Evolutionary conservation across 2,888 invertebrate species (phyloP), one percentile per base, ranked within the genome.

Genomic region (Hofmannophila pseudospretella): DNA sequence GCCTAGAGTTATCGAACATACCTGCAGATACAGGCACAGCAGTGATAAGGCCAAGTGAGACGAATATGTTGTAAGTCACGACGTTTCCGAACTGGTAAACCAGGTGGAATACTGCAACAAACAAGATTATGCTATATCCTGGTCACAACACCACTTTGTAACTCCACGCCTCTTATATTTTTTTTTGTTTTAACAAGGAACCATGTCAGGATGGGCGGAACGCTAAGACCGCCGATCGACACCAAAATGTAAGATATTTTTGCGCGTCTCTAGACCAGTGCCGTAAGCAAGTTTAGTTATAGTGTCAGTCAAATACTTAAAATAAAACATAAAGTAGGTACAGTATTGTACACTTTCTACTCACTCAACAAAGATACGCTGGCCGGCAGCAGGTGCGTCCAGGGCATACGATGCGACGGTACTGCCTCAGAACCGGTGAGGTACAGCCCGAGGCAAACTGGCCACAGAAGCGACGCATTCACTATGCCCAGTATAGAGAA

Each of bases 1-100:
- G n/a, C n/a, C n/a, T n/a, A n/a, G n/a, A n/a, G n/a, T n/a, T n/a
- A n/a, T n/a, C n/a, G n/a, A n/a, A n/a, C n/a, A n/a, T 88, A 97
- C 97, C 96, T 78, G 96, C 97, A 43, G 97, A 97, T 38, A 97
- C 93, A 0, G 97, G 97, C 52, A 98, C 96, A 41, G 97, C 96
- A 35, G 96, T 94, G 54, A 98, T 95, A 57, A 98, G 90, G 52
- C 97, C 97, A 56, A 98, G 89, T 9, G 97, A 97, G 45, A 98
- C 96, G 84, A 98, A 97, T 64, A 97, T 90, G 70, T 97, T 97
- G 82, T 97, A 97, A 4, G 98, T 97, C 51, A 97, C 90, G 44
- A 96, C 93, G 55, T 96, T 93, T 55, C 97, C 97, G 76, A 98
- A 98, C 85, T 97, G 97, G 59, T 95, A 96, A 64, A 97, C 88